Evolutionary conservation across 2,888 invertebrate genomes (phyloP), one percentile per base, ranked within the genome.

Genomic region (Galerucella calmariensis): DNA sequence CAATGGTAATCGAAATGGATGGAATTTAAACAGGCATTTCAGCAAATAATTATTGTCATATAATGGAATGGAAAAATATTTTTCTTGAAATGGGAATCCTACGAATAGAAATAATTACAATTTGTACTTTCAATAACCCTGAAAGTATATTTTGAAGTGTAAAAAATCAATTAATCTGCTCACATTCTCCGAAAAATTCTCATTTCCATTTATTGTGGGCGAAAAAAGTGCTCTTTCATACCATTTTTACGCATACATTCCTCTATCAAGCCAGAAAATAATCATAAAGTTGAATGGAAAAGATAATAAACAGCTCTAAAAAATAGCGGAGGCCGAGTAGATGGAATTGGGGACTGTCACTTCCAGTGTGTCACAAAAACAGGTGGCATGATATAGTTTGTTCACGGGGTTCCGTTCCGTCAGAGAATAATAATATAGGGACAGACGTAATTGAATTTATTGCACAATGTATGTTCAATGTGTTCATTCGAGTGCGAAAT

Each of bases 311-410:
- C 16, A 16, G 35, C 67, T 59, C 68, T 67, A n/a, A 59, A 59
- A 68, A 58, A 46, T 46, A 46, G 11, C 56, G 20, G 56, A 44
- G 68, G 59, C 35, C 46, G 14, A 59, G 44, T 59, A 35, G 1
- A 53, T 67, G 51, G 51, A 67, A 53, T 67, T 53, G 51, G 67
- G 67, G 67, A 67, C 67, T 67, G 67, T 67, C 67, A 68, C 59
- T 44, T 68, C 59, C 59, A 68, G 41, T 68, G 67, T 56, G 44
- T 68, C 58, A 51, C 48, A 66, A 51, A 68, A 68, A 68, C 68
- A 68, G 59, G 68, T 68, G 68, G 68, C 59, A 68, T 59, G 62
- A 41, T 62, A 41, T 59, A 59, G 68, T 68, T 68, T 68, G 68
- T 24, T 41, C 68, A 62, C 56, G 68, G 56, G 68, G 68, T 68